These are phyloP conservation scores for Graptemys geographica DNA, from an alignment of 2,797 vertebrate genomes.

Conservation along the genomic window DNA sequence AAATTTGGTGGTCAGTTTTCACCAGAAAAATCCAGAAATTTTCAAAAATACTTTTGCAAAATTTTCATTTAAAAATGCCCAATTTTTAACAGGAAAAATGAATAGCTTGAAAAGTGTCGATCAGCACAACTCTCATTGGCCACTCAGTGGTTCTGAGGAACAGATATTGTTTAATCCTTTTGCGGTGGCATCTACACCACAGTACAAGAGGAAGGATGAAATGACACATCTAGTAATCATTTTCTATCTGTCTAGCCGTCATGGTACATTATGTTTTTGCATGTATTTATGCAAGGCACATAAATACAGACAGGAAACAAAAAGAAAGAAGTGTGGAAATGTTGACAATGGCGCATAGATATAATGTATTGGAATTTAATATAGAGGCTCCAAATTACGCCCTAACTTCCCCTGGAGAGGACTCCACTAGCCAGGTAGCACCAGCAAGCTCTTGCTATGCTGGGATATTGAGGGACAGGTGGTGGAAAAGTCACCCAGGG, in stretches of 20 bases:
- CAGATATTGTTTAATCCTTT: background rate
- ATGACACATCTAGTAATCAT: background rate
- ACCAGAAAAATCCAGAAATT: background rate
- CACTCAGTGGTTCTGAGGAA: background rate
- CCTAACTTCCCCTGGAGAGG: background rate
- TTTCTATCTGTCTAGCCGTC: background rate
- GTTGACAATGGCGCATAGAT: background rate
- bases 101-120: background rate
- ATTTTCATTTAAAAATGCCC: background rate
- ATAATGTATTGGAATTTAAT: background rate
- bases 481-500: background rate
- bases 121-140: background rate
- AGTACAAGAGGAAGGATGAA: constrained; percentile 7
- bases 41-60: background rate
- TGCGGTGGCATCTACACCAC: background rate
- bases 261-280: background rate
- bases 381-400: background rate
- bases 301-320: constrained; percentile 9
- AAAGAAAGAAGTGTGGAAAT: constrained; percentile 16
- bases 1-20: background rate
- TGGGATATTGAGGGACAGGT: background rate
- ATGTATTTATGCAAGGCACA: constrained; percentile 52
- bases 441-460: background rate
- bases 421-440: background rate
- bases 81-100: background rate